These are phyloP conservation scores for Alces alces DNA, from an alignment of 2,113 vertebrate genomes.

Conservation along the genomic window DNA sequence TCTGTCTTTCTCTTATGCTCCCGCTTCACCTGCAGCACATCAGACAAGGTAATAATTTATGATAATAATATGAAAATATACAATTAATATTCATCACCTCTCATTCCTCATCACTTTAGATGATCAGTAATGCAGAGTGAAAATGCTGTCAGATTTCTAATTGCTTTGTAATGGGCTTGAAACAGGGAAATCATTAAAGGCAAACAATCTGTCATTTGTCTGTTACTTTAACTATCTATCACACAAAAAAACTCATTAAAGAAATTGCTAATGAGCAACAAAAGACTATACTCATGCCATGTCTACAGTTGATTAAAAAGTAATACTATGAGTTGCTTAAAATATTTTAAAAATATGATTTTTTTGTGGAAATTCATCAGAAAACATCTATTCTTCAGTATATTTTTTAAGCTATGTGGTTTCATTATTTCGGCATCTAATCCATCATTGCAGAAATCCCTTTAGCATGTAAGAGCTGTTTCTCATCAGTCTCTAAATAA, in stretches of 20 bases:
- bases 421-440: constrained; percentile 81
- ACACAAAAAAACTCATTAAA: constrained; percentile 91
- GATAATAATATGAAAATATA: constrained; percentile 91
- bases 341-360: constrained; percentile 81
- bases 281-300: constrained; percentile 81
- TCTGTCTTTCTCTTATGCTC: constrained; percentile 78
- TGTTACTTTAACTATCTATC: constrained; percentile 92
- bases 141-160: constrained; percentile 91
- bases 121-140: constrained; percentile 91
- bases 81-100: constrained; percentile 91
- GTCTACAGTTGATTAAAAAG: constrained; percentile 80
- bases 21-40: constrained; percentile 81
- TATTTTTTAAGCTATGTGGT: constrained; percentile 76
- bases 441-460: constrained; percentile 75
- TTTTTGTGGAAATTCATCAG: constrained; percentile 76
- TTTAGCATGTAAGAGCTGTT: constrained; percentile 71
- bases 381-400: constrained; percentile 75
- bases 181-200: constrained; percentile 90
- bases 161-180: constrained; percentile 91
- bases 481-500: constrained; percentile 65
- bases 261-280: constrained; percentile 90
- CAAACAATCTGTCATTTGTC: constrained; percentile 95
- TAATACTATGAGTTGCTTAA: constrained; percentile 80
- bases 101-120: constrained; percentile 89
- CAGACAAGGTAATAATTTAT: constrained; percentile 90